phyloP scores from a whole-genome alignment of 2,888 invertebrate species.

The Patella ulyssiponensis region DNA sequence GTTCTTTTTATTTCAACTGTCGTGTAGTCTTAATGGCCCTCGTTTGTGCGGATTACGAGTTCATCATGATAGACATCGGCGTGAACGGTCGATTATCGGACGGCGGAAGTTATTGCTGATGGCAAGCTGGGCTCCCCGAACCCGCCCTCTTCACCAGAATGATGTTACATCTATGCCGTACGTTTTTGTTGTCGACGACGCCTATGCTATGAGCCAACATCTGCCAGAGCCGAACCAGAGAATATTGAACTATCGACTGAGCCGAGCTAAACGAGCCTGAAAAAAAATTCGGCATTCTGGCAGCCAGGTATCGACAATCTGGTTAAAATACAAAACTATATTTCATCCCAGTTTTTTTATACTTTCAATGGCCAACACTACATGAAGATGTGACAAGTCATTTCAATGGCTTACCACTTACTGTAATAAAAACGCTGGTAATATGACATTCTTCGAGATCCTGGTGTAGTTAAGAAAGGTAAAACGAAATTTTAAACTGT shows the following conservation, averaged over 20 bases:
- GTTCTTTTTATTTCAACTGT: conserved; percentile 19
- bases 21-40: conserved; percentile 10
- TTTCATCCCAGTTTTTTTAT: too few relatives aligned
- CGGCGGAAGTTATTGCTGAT: not conserved
- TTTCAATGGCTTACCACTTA: too few relatives aligned
- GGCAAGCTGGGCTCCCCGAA: not conserved
- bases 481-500: too few relatives aligned
- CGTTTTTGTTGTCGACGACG: conserved; percentile 23
- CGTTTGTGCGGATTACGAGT: not conserved
- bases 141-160: not conserved
- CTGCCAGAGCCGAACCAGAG: conserved; percentile 20
- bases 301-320: conserved; percentile 15
- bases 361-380: too few relatives aligned
- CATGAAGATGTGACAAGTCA: too few relatives aligned
- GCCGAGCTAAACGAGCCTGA: not conserved
- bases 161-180: conserved; percentile 18
- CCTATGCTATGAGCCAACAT: conserved; percentile 19
- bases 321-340: too few relatives aligned
- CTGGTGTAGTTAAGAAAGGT: too few relatives aligned
- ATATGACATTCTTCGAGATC: too few relatives aligned
- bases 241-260: conserved; percentile 20
- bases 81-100: conserved; percentile 9
- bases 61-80: conserved; percentile 15
- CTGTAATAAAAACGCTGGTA: too few relatives aligned
- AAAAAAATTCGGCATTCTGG: conserved; percentile 16